Conservation (phyloP, 2,113 vertebrate species). For the Xiphophorus maculatus region DNA sequence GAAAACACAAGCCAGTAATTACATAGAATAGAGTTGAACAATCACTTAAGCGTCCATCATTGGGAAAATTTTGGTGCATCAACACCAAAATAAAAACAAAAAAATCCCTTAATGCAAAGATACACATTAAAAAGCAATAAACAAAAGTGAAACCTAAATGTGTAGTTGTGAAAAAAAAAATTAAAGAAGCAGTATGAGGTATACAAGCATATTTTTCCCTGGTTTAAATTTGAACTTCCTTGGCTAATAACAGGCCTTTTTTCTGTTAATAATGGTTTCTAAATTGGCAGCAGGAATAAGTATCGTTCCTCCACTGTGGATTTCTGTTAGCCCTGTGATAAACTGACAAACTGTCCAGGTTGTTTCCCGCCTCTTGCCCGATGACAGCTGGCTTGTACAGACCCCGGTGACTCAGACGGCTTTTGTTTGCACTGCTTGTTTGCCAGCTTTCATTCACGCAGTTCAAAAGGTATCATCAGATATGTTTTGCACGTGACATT, state of each 20-base stretch:
- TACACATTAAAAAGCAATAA: too few species aligned
- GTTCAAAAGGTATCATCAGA: conserved; percentile 55
- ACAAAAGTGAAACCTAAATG: too few species aligned
- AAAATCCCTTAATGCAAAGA: too few species aligned
- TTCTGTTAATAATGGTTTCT: too few species aligned
- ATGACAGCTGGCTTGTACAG: conserved; percentile 7
- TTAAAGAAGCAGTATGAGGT: too few species aligned
- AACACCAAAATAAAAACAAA: too few species aligned
- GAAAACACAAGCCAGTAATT: conserved; percentile 36
- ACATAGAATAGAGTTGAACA: conserved; percentile 1
- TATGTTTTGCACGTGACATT: conserved; percentile 49
- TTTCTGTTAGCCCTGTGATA: background rate
- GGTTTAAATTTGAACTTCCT: background rate
- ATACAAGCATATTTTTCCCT: background rate
- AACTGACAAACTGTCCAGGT: conserved; percentile 9
- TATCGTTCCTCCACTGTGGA: background rate
- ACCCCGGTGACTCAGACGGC: conserved; percentile 1
- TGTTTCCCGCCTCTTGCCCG: background rate
- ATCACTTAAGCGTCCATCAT: background rate
- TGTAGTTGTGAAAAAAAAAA: too few species aligned
- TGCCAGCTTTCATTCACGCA: conserved; percentile 18
- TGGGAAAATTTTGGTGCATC: background rate
- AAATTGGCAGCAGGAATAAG: background rate
- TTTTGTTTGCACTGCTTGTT: conserved; percentile 25
- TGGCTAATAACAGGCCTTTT: background rate